Evolutionary conservation across 2,113 vertebrate species (phyloP), one percentile per base, ranked within the genome.

Genomic region (Ceyx melanurus): DNA sequence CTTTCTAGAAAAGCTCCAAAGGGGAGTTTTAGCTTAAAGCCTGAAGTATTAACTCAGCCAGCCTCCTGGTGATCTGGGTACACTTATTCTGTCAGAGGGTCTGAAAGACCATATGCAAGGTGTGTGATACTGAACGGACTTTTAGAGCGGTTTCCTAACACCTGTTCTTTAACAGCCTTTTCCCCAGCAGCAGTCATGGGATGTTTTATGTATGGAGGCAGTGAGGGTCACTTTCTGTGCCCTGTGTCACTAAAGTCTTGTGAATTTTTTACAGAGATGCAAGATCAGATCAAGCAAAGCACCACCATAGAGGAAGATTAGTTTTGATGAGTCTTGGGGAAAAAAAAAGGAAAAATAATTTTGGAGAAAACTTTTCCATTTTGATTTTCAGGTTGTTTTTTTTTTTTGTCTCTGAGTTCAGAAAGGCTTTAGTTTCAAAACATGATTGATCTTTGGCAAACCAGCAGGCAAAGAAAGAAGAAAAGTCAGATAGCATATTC

Each of bases 321-420:
- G 11, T 9, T 35, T 62, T 74, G 42, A 22, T 16, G 18, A 53
- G 20, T 48, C 31, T 77, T 35, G 50, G 46, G 23, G 16, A 37
- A 60, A 22, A 62, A 62, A 35, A 15, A 9, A 54, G 10, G 37
- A 42, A 45, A 40, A 83, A 68, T 23, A 17, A 50, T 68, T 56
- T 22, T 19, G 13, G 29, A 85, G 45, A 65, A 60, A 48, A n/a
- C 8, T 26, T 19, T 70, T 53, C 25, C 7, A 0, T 29, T 66
- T 73, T 48, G 17, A 53, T 84, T 84, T 89, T 84, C 29, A 62
- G 64, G 10, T 13, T 25, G 13, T 82, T 71, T 75, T 60, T 35
- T 51, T 74, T 0, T 82, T 71, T 79, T 60, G 40, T 51, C 2
- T 5, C 78, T 0, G 0, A 78, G 9, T 29, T 0, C 0, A 74